These are phyloP conservation scores for Hydrotaea cyrtoneurina DNA, from an alignment of 2,888 invertebrate species.

Conservation along the genomic window DNA sequence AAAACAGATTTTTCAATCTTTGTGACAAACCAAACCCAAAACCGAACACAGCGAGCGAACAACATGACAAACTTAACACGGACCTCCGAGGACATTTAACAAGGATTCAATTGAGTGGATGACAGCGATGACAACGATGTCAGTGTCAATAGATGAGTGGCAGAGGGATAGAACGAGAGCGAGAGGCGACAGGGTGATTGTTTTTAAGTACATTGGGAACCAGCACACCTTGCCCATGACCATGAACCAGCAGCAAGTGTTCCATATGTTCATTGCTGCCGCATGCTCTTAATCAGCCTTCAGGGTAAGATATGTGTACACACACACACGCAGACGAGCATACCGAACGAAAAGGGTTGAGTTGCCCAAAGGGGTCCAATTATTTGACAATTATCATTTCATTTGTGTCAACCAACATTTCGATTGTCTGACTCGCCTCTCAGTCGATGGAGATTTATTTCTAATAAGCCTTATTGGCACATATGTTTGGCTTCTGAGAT, in stretches of 20 bases:
- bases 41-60: background rate
- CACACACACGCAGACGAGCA: background rate
- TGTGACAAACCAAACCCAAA: background rate
- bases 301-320: background rate
- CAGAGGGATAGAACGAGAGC: background rate
- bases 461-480: slow-evolving; percentile 5
- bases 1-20: slow-evolving; percentile 61
- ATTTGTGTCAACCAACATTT: slow-evolving; percentile 10
- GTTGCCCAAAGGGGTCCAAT: slow-evolving; percentile 5
- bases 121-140: background rate
- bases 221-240: slow-evolving; percentile 47
- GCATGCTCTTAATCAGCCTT: background rate
- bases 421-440: background rate
- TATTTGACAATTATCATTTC: slow-evolving; percentile 27
- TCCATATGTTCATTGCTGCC: slow-evolving; percentile 17
- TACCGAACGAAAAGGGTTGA: background rate
- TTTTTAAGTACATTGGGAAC: slow-evolving; percentile 61
- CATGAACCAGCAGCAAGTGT: slow-evolving; percentile 25
- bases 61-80: background rate
- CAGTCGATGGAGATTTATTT: background rate
- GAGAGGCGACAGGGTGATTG: background rate
- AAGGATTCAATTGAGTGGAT: slow-evolving; percentile 36
- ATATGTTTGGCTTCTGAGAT: background rate
- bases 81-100: background rate
- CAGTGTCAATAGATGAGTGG: background rate